Evolutionary conservation across 2,888 invertebrate genomes (phyloP), one percentile per base, ranked within the genome.

Genomic region (Euproctis similis): DNA sequence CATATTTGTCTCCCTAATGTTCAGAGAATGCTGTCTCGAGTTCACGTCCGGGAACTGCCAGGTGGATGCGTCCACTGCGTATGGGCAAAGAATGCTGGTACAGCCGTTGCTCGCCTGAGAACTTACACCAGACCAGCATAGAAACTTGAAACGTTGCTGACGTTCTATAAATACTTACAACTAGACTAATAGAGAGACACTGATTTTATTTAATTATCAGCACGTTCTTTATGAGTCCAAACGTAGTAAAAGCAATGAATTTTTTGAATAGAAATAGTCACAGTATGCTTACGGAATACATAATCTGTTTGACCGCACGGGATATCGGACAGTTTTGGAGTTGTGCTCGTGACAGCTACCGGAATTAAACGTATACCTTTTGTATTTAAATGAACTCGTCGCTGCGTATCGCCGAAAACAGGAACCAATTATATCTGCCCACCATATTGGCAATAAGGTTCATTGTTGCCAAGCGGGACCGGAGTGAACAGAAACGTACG

Each of bases 71-170:
- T 43, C 45, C 45, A 46, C 74, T 68, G 53, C 56, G 59, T 74
- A 81, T 66, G 80, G 82, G 67, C 77, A 81, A 73, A 60, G 81
- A 78, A 81, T 81, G 74, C 66, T 58, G 61, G 51, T 46, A 56
- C 48, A 49, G 57, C 54, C 48, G 46, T 46, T 44, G 49, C 54
- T 42, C 53, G 70, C 74, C 69, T 74, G 77, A 76, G 78, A 81
- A 80, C 74, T 63, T 44, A 49, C 42, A 52, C 32, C 45, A 53
- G 42, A 50, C 36, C 41, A 24, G 34, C 24, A n/a, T n/a, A n/a
- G n/a, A n/a, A n/a, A n/a, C n/a, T n/a, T n/a, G n/a, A n/a, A n/a
- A n/a, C n/a, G n/a, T n/a, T n/a, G n/a, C n/a, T n/a, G n/a, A n/a
- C n/a, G n/a, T n/a, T n/a, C n/a, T n/a, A n/a, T n/a, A n/a, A n/a